Percentiles rank a stretch among this genome's conserved stretches.
Conservation (phyloP, 2,888 invertebrate species). For the Lysandra bellargus region DNA sequence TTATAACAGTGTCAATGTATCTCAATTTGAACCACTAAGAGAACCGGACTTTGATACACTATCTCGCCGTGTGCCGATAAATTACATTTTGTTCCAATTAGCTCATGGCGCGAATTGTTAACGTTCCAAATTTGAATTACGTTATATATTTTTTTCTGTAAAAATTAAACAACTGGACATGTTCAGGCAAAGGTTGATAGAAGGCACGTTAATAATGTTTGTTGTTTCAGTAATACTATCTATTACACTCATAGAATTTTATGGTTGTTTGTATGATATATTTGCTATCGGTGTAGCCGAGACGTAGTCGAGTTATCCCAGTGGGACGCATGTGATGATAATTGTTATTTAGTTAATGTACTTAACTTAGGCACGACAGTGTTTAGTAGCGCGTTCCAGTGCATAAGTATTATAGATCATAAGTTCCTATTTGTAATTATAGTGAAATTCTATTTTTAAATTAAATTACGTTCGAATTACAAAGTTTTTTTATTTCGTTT, state of each 20-base stretch:
- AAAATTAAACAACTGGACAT: background rate
- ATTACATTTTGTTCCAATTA: constrained; percentile 21
- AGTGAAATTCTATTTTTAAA: constrained; percentile 23
- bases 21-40: constrained; percentile 14
- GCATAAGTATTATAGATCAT: constrained; percentile 41
- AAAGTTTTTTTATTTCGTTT: background rate
- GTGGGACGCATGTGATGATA: constrained; percentile 26
- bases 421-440: constrained; percentile 28
- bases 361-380: constrained; percentile 29
- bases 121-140: constrained; percentile 2
- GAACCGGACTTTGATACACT: constrained; percentile 29
- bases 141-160: background rate
- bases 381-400: constrained; percentile 32
- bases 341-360: constrained; percentile 27
- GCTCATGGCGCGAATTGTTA: constrained; percentile 15
- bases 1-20: constrained; percentile 25
- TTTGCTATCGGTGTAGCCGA: constrained; percentile 6
- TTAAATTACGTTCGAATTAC: constrained; percentile 19
- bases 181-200: background rate
- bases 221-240: background rate
- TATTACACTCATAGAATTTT: background rate
- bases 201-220: background rate
- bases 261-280: constrained; percentile 6
- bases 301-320: constrained; percentile 13
- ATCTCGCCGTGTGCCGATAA: constrained; percentile 22